Conservation (phyloP, 2,888 invertebrate genomes). For the Rhamnusium bicolor region DNA sequence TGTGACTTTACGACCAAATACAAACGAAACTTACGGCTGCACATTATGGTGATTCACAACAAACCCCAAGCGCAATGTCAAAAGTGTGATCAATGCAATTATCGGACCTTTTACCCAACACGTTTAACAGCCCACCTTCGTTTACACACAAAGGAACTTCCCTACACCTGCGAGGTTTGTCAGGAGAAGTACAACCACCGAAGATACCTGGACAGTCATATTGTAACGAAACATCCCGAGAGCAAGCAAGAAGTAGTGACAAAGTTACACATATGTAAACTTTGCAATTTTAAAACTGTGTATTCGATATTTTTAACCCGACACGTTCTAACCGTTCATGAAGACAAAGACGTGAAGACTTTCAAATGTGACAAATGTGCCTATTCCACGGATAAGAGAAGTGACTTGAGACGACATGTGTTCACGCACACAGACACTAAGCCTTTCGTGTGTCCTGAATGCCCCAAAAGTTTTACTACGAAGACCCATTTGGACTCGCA, state of each 20-base stretch:
- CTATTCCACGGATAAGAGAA: neutral
- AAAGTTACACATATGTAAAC: neutral
- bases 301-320: neutral
- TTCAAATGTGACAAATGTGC: neutral
- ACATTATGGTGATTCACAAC: neutral
- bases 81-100: neutral
- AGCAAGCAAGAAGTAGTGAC: neutral
- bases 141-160: neutral
- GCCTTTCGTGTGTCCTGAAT: neutral
- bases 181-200: neutral
- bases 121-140: neutral
- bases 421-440: neutral
- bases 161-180: neutral
- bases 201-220: neutral
- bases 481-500: neutral
- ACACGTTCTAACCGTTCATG: neutral
- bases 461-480: neutral
- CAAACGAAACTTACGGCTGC: neutral
- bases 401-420: neutral
- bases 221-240: neutral
- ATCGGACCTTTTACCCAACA: neutral
- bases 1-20: neutral
- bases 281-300: neutral
- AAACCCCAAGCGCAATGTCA: neutral
- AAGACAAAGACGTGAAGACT: neutral